phyloP scores from a whole-genome alignment of 2,113 vertebrate species.

The Pogona vitticeps region DNA sequence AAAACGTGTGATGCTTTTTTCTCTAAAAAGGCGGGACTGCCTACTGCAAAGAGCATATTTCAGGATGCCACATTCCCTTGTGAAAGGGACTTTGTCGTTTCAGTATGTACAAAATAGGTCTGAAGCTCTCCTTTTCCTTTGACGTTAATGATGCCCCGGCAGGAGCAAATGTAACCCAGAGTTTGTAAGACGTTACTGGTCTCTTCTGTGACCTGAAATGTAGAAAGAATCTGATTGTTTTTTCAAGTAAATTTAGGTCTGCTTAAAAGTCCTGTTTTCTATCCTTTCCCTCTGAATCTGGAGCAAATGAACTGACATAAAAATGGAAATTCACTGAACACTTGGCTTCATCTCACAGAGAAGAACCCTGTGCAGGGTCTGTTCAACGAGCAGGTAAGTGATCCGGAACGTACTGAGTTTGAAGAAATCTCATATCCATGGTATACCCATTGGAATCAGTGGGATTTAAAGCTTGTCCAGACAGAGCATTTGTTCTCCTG shows the following conservation, averaged over 20 bases:
- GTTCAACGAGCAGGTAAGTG: background rate
- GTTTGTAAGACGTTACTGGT: slow-evolving; percentile 87
- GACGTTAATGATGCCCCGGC: slow-evolving; percentile 95
- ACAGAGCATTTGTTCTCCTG: too few relatives aligned
- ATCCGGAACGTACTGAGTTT: background rate
- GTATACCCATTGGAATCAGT: background rate
- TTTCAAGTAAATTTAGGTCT: background rate
- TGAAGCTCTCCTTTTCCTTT: slow-evolving; percentile 97
- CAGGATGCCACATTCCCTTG: slow-evolving; percentile 85
- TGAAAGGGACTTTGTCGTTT: slow-evolving; percentile 93
- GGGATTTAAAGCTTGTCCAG: background rate
- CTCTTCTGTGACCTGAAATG: slow-evolving; percentile 89
- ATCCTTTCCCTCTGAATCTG: background rate
- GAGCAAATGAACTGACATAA: background rate
- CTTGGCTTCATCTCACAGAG: background rate
- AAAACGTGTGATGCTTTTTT: slow-evolving; percentile 62
- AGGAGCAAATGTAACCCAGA: slow-evolving; percentile 92
- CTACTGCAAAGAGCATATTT: slow-evolving; percentile 47
- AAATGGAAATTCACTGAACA: background rate
- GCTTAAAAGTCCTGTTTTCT: too few relatives aligned
- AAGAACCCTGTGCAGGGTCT: background rate
- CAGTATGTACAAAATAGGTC: slow-evolving; percentile 96
- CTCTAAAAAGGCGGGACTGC: slow-evolving; percentile 58
- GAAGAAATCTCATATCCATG: too few relatives aligned
- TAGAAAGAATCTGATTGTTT: background rate